Evolutionary conservation across 1,140 invertebrate species (phyloP).

Genomic region (Maconellicoccus hirsutus): DNA sequence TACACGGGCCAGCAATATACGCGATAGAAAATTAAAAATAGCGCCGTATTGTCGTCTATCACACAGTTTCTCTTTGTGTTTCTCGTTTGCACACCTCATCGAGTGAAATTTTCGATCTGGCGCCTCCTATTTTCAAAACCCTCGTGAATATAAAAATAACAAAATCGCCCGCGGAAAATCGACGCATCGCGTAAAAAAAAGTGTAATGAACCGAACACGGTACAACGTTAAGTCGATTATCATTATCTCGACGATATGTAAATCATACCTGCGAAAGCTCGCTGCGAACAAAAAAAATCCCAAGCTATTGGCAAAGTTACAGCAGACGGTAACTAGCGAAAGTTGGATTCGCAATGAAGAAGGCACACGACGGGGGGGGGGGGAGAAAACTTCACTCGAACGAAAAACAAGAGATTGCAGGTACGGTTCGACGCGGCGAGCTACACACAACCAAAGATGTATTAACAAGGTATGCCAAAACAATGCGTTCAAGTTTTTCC

Average conservation of each 20-base stretch:
- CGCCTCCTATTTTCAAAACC: too few species aligned
- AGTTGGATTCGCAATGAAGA: too few species aligned
- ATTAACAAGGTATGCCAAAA: conserved; percentile 2
- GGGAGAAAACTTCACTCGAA: too few species aligned
- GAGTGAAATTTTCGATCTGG: too few species aligned
- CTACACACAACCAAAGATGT: not conserved
- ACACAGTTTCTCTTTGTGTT: too few species aligned
- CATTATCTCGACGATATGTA: conserved; percentile 8
- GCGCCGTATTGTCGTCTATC: too few species aligned
- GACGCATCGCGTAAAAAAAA: not conserved
- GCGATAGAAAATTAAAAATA: too few species aligned
- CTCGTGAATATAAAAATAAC: too few species aligned
- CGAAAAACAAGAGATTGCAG: too few species aligned
- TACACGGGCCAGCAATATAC: too few species aligned
- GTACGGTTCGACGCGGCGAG: not conserved
- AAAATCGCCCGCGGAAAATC: conserved; percentile 1
- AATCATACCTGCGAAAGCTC: not conserved
- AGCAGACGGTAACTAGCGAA: not conserved
- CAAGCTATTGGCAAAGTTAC: conserved; percentile 1
- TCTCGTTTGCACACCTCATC: too few species aligned
- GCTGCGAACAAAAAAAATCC: not conserved
- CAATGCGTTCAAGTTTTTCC: conserved; percentile 8
- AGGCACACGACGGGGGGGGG: too few species aligned
- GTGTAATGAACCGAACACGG: not conserved
- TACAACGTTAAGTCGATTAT: conserved; percentile 2